Evolutionary conservation across 2,888 invertebrate genomes (phyloP), one percentile per base, ranked within the genome.

Genomic region (Thumatha senex): DNA sequence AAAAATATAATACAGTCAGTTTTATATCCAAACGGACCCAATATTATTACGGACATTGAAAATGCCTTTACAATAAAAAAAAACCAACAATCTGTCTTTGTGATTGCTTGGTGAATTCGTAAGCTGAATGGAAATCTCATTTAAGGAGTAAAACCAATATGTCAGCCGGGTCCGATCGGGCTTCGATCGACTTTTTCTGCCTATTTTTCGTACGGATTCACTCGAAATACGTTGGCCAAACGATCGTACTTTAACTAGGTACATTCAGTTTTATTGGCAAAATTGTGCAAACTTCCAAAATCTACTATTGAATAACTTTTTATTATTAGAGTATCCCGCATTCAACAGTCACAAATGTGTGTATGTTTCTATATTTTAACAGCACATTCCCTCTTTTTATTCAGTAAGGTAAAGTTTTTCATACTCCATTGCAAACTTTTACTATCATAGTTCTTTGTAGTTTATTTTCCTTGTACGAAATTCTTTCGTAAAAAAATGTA

Each of bases 331-430:
- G n/a, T n/a, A n/a, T n/a, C n/a, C n/a, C n/a, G n/a, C n/a, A n/a
- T 38, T 31, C 55, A 43, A 59, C 51, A 56, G 63, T 63, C 49
- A 60, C 41, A 60, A 46, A 40, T 46, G 46, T 48, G 41, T 49
- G 14, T 48, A 40, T 50, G 49, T 46, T 49, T 48, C 41, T 40
- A 14, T 30, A 40, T 57, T 51, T 46, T 31, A 45, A 48, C 41
- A 14, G 29, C 49, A 31, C 46, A 42, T 51, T 60, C 60, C 40
- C 35, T 45, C 38, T 43, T 43, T 29, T 47, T 13, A 57, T 46
- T 31, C 45, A 40, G 38, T 43, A 51, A 41, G 45, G 42, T 43
- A 24, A 24, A 24, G 3, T 53, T 60, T 58, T 49, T 52, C 44
- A 35, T 44, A 53, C 52, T 48, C 24, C 39, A 36, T 33, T 48